Conservation (phyloP, 1,140 invertebrate species). For the Watersipora subatra region DNA sequence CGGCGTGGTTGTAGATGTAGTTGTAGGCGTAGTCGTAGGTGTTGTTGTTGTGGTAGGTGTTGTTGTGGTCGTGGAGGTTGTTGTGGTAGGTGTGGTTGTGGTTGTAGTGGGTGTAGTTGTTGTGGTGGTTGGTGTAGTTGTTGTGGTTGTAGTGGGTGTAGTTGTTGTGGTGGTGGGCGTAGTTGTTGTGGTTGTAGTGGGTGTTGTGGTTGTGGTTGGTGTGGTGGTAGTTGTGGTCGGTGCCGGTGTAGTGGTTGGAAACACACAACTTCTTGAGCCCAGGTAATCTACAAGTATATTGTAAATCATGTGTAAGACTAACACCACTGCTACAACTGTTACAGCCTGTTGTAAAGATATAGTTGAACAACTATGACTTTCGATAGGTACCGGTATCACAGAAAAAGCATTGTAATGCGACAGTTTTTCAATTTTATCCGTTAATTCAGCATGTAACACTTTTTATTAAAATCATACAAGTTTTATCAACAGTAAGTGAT, state of each 20-base stretch:
- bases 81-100: neutral
- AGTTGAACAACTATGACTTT: no score
- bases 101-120: neutral
- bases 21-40: neutral
- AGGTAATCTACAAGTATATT: neutral
- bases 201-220: neutral
- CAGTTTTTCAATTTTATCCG: no score
- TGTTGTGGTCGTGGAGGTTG: no score
- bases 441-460: no score
- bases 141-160: neutral
- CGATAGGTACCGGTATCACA: no score
- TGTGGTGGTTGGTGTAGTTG: neutral
- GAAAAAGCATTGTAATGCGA: no score
- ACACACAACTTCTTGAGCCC: neutral
- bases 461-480: no score
- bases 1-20: neutral
- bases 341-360: no score
- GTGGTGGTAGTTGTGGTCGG: neutral
- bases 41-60: neutral
- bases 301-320: no score
- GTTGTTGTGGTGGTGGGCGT: neutral
- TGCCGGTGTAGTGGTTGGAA: neutral
- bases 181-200: neutral
- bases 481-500: no score
- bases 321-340: no score